Evolutionary conservation across 2,797 vertebrate species (phyloP).

Genomic region (Hypotaenidia philippensis): DNA sequence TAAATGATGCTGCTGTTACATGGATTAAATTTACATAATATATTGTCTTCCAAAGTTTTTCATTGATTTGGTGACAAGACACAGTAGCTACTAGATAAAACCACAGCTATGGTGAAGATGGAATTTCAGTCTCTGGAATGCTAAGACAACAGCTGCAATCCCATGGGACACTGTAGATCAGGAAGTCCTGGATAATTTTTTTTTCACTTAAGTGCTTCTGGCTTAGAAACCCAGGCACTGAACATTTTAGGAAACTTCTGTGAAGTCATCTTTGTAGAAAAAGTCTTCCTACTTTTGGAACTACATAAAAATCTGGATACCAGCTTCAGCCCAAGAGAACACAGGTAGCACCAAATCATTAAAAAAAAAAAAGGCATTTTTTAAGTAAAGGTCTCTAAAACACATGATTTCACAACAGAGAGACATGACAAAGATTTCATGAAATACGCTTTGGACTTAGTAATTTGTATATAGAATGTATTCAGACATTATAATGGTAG

Average conservation of each 20-base stretch:
- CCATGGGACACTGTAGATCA: not conserved
- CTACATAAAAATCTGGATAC: not conserved
- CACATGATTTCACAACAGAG: not conserved
- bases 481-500: not conserved
- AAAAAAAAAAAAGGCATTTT: not conserved
- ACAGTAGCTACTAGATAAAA: slow-evolving; percentile 15
- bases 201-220: slow-evolving; percentile 4
- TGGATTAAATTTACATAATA: slow-evolving; percentile 24
- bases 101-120: not conserved
- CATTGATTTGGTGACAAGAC: slow-evolving; percentile 37
- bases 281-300: not conserved
- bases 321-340: not conserved
- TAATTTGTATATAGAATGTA: not conserved
- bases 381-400: not conserved
- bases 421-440: not conserved
- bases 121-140: slow-evolving; percentile 10
- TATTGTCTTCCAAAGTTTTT: not conserved
- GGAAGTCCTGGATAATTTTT: not conserved
- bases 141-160: not conserved
- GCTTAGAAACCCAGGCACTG: not conserved
- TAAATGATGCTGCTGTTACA: not conserved
- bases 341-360: not conserved
- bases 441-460: not conserved
- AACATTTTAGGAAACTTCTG: not conserved
- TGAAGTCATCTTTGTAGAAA: not conserved